These are phyloP conservation scores for Mormoops blainvillei DNA, from an alignment of 2,113 vertebrate genomes.

Conservation along the genomic window DNA sequence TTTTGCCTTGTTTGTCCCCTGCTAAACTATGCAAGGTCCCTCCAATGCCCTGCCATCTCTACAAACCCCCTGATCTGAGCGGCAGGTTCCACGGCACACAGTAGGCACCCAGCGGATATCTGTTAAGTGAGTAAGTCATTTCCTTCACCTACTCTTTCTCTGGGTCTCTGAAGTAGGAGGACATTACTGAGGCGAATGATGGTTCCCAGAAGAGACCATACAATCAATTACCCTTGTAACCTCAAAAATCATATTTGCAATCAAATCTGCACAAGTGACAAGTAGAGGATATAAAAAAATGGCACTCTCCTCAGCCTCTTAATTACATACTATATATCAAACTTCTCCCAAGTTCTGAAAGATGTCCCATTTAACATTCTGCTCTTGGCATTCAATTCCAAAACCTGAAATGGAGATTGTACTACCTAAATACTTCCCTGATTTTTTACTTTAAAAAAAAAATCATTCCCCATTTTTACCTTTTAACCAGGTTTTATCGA, in stretches of 20 bases:
- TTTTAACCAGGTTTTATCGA: not conserved
- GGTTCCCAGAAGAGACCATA: constrained; percentile 58
- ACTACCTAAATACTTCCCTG: constrained; percentile 43
- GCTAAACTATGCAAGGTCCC: not conserved
- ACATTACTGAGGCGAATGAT: constrained; percentile 49
- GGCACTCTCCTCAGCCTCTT: constrained; percentile 49
- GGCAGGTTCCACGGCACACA: not conserved
- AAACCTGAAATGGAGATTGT: constrained; percentile 49
- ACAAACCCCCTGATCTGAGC: not conserved
- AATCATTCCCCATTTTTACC: not conserved
- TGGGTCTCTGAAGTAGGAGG: constrained; percentile 7
- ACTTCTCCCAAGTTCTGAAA: constrained; percentile 57
- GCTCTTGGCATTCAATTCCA: constrained; percentile 55
- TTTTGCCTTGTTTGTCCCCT: not conserved
- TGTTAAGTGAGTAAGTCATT: not conserved
- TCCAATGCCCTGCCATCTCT: not conserved
- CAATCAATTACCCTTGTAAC: constrained; percentile 72
- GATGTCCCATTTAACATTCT: constrained; percentile 67
- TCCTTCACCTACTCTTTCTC: not conserved
- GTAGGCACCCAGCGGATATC: not conserved
- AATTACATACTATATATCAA: constrained; percentile 68
- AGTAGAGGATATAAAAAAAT: constrained; percentile 59
- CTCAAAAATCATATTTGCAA: constrained; percentile 74
- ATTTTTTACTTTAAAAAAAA: not conserved
- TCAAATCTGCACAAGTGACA: constrained; percentile 69